These are phyloP conservation scores for Sebastes itinus DNA, from an alignment of 2,797 vertebrate genomes.

Conservation along the genomic window DNA sequence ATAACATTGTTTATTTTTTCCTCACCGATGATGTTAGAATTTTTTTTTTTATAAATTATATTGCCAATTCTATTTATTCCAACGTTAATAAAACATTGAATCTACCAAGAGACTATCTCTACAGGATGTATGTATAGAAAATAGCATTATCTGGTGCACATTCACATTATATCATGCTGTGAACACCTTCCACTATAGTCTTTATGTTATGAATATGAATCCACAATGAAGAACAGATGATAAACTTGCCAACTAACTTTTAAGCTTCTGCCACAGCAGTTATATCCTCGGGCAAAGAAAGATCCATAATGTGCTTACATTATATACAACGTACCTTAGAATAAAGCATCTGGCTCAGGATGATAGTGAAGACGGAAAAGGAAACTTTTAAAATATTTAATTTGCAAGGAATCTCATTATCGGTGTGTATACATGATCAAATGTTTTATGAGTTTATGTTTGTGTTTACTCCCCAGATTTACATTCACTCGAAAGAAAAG, in stretches of 20 bases:
- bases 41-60: neutral
- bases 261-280: neutral
- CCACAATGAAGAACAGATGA: neutral
- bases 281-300: neutral
- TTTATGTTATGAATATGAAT: neutral
- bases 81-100: neutral
- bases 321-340: neutral
- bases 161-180: neutral
- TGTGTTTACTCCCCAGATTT: neutral
- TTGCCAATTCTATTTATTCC: neutral
- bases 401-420: neutral
- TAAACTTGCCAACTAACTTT: neutral
- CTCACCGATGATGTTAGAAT: neutral
- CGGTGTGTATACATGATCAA: neutral
- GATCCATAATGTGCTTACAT: neutral
- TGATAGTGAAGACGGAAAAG: neutral
- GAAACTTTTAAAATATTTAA: neutral
- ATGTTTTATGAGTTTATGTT: neutral
- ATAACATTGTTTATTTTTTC: neutral
- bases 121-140: neutral
- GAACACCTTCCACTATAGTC: neutral
- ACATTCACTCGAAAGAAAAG: neutral
- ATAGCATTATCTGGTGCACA: neutral
- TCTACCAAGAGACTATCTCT: no score
- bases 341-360: neutral